Evolutionary conservation across 2,113 vertebrate genomes (phyloP).

Genomic region (human (Homo sapiens)): GRCh38 chr5:71080001-71080500

Average conservation of each 20-base stretch:
- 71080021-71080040: neutral
- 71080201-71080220: slow-evolving; percentile 3
- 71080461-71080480: too few species aligned
- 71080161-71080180: neutral
- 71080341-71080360: too few species aligned
- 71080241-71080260: neutral
- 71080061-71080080: neutral
- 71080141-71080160: neutral
- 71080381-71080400: too few species aligned
- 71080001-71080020: neutral
- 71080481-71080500: too few species aligned
- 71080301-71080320: too few species aligned
- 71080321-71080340: too few species aligned
- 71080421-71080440: too few species aligned
- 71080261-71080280: neutral
- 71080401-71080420: too few species aligned
- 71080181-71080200: neutral
- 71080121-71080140: neutral
- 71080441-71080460: too few species aligned
- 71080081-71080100: neutral
- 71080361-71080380: too few species aligned
- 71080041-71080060: neutral
- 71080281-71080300: neutral
- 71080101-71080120: neutral
- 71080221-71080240: slow-evolving; percentile 26